Conservation (phyloP, 1,140 invertebrate genomes). For the Pachypsylla venusta region DNA sequence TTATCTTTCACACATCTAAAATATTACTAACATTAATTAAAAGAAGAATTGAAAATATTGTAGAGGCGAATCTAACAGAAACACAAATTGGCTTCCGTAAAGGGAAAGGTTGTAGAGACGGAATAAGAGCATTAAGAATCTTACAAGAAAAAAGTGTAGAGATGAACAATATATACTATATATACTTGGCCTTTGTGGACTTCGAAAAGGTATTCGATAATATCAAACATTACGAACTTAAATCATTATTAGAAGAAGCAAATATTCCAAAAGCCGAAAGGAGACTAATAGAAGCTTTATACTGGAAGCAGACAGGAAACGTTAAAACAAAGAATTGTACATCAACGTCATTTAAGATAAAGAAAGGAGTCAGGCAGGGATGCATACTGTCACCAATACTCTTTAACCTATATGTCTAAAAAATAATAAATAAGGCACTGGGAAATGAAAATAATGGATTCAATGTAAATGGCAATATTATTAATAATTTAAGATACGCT, state of each 20-base stretch:
- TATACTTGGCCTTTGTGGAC: not conserved
- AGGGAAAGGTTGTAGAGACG: not conserved
- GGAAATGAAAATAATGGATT: not conserved
- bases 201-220: conserved; percentile 2
- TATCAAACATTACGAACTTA: conserved; percentile 9
- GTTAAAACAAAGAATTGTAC: not conserved
- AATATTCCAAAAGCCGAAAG: not conserved
- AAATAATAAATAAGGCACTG: not conserved
- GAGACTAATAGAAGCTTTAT: not conserved
- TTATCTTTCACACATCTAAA: conserved; percentile 21
- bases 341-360: not conserved
- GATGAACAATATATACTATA: not conserved
- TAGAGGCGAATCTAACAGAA: not conserved
- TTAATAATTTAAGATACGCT: not conserved
- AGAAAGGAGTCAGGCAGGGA: not conserved
- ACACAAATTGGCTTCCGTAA: not conserved
- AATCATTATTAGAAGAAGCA: conserved; percentile 17
- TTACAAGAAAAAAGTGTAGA: not conserved
- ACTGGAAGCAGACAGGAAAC: not conserved
- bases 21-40: conserved; percentile 22
- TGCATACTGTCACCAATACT: not conserved
- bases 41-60: conserved; percentile 11
- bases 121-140: not conserved
- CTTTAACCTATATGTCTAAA: not conserved
- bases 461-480: not conserved